Evolutionary conservation across 2,888 invertebrate genomes (phyloP).

Genomic region (Rhorus exstirpatorius): DNA sequence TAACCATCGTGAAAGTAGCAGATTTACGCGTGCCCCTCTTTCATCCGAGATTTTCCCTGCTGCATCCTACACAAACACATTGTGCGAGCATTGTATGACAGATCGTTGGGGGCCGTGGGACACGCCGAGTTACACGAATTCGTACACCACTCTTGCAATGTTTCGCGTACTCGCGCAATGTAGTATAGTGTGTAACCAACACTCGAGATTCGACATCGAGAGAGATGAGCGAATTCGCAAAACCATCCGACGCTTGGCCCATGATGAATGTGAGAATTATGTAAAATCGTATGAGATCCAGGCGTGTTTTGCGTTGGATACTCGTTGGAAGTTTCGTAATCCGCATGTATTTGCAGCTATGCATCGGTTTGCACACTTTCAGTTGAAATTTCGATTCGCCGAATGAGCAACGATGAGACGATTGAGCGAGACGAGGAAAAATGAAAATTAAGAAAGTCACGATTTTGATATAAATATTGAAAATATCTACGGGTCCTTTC

Average conservation of each 20-base stretch:
- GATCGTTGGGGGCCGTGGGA: constrained; percentile 64
- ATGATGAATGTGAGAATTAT: constrained; percentile 63
- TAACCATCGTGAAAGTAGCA: constrained; percentile 56
- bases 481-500: too few species aligned
- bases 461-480: too few species aligned
- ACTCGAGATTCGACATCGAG: constrained; percentile 47
- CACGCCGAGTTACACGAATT: constrained; percentile 51
- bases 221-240: constrained; percentile 36
- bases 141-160: constrained; percentile 58
- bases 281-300: constrained; percentile 48
- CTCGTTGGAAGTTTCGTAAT: constrained; percentile 59
- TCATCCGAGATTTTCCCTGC: constrained; percentile 27
- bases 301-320: constrained; percentile 51
- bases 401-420: constrained; percentile 22
- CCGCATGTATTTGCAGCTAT: constrained; percentile 23
- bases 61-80: constrained; percentile 1
- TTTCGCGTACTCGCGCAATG: constrained; percentile 55
- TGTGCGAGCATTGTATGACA: constrained; percentile 57
- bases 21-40: constrained; percentile 17
- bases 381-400: constrained; percentile 2
- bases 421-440: constrained; percentile 1
- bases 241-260: constrained; percentile 38
- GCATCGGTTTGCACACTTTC: constrained; percentile 20
- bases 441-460: constrained; percentile 9
- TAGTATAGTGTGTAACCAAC: constrained; percentile 19